These are phyloP conservation scores for Heterodera filipjevi DNA, from an alignment of 2,888 invertebrate species.

Conservation along the genomic window DNA sequence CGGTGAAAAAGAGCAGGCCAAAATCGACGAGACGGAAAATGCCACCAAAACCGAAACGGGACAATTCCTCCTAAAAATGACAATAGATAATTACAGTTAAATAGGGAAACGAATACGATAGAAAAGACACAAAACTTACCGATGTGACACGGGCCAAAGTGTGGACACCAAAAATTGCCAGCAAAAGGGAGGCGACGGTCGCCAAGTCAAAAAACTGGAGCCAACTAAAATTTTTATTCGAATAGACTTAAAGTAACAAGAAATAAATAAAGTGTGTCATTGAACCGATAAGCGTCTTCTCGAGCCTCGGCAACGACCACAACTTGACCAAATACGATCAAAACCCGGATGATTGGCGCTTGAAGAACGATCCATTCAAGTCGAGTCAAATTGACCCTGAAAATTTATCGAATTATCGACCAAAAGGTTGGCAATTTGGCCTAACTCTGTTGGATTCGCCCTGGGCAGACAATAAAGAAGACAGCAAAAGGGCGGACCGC, in stretches of 20 bases:
- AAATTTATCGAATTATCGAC: background rate
- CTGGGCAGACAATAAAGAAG: conserved; percentile 54
- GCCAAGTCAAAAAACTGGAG: conserved; percentile 59
- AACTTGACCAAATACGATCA: conserved; percentile 56
- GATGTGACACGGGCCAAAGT: conserved; percentile 58
- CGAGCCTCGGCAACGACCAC: conserved; percentile 49
- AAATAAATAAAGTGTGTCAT: background rate
- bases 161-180: conserved; percentile 63
- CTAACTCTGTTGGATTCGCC: conserved; percentile 51
- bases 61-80: conserved; percentile 54
- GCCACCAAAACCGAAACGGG: conserved; percentile 61
- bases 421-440: conserved; percentile 1
- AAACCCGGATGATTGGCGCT: conserved; percentile 61
- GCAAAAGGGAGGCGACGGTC: conserved; percentile 55
- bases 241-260: no score
- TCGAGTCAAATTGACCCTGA: conserved; percentile 54
- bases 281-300: conserved; percentile 35
- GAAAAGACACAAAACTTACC: conserved; percentile 36
- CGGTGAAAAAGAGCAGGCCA: conserved; percentile 61
- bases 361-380: conserved; percentile 63
- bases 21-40: conserved; percentile 63
- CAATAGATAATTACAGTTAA: background rate
- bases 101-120: background rate
- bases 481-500: conserved; percentile 62
- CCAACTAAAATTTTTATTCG: conserved; percentile 40